phyloP scores from a whole-genome alignment of 2,797 vertebrate genomes.

The Gallinago stenura region DNA sequence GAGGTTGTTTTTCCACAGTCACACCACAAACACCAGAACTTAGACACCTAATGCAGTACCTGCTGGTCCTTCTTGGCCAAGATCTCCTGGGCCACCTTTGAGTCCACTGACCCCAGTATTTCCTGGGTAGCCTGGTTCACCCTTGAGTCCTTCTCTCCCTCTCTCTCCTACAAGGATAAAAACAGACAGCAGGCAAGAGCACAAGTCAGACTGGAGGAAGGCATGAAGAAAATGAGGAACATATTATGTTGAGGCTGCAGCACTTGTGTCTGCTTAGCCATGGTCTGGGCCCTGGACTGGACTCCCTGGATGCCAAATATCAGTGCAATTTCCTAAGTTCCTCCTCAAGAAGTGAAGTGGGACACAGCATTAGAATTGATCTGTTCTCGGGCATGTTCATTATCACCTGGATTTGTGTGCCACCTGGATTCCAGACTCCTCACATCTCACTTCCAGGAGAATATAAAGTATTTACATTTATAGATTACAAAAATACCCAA shows the following conservation, averaged over 20 bases:
- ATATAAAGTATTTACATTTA: neutral
- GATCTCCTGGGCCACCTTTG: constrained; percentile 86
- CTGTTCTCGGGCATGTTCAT: neutral
- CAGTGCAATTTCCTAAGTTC: neutral
- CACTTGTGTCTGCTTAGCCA: neutral
- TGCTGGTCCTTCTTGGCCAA: constrained; percentile 84
- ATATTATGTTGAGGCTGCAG: neutral
- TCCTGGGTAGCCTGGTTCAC: constrained; percentile 86
- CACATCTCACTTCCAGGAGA: neutral
- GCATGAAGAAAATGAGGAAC: neutral
- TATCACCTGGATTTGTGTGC: neutral
- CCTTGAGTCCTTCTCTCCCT: constrained; percentile 81
- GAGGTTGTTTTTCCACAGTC: neutral
- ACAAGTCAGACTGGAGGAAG: neutral
- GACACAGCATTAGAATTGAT: neutral
- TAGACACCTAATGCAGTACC: constrained; percentile 73
- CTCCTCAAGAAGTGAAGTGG: neutral
- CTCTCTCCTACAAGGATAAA: constrained; percentile 79
- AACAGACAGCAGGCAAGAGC: neutral
- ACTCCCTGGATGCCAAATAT: neutral
- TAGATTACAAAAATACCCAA: neutral
- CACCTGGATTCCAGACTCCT: neutral
- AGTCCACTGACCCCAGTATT: constrained; percentile 80
- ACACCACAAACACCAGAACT: neutral
- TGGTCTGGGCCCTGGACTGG: neutral